Percentiles rank a stretch among this genome's conserved stretches.
phyloP scores from a whole-genome alignment of 2,797 vertebrate species.

The Dendrocincla fuliginosa region DNA sequence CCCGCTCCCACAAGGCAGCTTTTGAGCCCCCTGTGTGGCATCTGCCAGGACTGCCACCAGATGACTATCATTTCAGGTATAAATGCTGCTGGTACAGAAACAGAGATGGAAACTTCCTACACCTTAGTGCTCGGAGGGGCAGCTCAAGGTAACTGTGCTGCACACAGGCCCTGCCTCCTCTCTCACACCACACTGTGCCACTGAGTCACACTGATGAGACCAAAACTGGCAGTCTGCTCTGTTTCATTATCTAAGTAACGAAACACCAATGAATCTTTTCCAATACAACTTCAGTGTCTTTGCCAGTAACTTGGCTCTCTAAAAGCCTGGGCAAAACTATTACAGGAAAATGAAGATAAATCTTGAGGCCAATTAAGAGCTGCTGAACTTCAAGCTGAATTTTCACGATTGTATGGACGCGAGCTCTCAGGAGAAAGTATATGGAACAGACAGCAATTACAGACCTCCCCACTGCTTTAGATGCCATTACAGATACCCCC shows the following conservation, averaged over 20 bases:
- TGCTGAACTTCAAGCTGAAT: background rate
- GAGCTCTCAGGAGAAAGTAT: background rate
- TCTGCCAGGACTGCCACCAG: background rate
- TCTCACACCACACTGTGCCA: background rate
- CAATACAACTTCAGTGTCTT: background rate
- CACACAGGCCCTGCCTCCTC: background rate
- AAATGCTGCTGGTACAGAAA: background rate
- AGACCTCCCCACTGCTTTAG: background rate
- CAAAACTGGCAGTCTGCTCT: background rate
- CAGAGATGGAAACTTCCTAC: background rate
- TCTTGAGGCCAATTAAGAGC: background rate
- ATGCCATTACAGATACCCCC: background rate
- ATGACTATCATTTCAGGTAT: background rate
- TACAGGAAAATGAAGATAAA: background rate
- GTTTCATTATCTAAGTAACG: background rate
- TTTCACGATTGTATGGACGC: background rate
- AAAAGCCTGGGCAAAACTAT: background rate
- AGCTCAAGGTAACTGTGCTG: background rate
- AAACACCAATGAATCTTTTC: background rate
- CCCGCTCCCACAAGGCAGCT: background rate
- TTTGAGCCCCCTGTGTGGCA: accelerated
- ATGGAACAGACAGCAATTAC: background rate
- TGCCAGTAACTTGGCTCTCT: background rate
- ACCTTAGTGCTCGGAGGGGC: background rate
- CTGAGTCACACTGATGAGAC: background rate